Base-by-base conservation (phyloP, 2,113 vertebrate species). In the Paramisgurnus dabryanus region DNA sequence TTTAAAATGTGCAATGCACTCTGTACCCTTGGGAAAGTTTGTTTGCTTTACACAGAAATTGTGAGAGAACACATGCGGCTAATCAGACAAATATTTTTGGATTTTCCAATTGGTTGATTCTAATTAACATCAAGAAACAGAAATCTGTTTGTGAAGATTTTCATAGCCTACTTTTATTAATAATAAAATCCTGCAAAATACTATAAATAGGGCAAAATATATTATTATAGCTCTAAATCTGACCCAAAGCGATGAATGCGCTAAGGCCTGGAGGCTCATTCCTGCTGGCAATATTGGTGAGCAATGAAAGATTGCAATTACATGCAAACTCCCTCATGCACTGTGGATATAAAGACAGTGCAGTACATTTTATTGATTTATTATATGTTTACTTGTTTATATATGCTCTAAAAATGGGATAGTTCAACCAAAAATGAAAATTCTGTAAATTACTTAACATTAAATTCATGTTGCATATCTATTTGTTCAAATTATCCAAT, bases 221-320 rank as follows among this genome's bases (percentile, higher is more conserved):
- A 34, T 34, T 34, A 34, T 34, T 55, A 57, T 22, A 60, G 22
- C 58, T 43, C 15, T 49, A 9, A 39, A 41, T 50, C 40, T 18
- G 61, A 15, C 73, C 63, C 43, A 43, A 39, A 57, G 63, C 10
- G 39, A 76, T 50, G 58, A 22, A 78, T 5, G 67, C 13, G 78
- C 47, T 47, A 45, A 81, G 78, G 50, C 1, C 27, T 34, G 3
- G 60, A 72, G 50, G 57, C 40, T 74, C 13, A 65, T 53, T 65
- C 65, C 78, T 50, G 13, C 17, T 80, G 58, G 78, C 67, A 71
- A 76, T 49, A 43, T 66, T 55, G 39, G 45, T 22, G 63, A 40
- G 63, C 61, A 73, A 60, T 58, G 11, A 18, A 18, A 63, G 22
- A 7, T 45, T 41, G 18, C 47, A 67, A 64, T 67, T 74, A 77